Evolutionary conservation across 2,888 invertebrate genomes (phyloP), one percentile per base, ranked within the genome.

Genomic region (Ormyrus nitidulus): DNA sequence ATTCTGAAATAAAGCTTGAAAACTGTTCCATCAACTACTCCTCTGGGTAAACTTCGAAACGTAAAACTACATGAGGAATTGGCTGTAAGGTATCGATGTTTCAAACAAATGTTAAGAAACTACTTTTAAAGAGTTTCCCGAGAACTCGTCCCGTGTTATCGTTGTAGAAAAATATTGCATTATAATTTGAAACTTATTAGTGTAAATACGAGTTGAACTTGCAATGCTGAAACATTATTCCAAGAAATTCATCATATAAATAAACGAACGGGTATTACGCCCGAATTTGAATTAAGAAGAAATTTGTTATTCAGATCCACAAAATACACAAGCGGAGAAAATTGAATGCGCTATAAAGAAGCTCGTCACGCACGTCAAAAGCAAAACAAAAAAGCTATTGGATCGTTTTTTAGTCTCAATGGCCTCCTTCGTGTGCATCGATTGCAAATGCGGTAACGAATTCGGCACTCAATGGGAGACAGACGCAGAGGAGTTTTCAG

Each of bases 1-100:
- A 74, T 74, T 58, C 64, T 62, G 74, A 70, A 70, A 75, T 79
- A 75, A 74, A 74, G 70, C 73, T 69, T 65, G 74, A 61, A 74
- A 70, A 75, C 48, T 59, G 58, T 13, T 64, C 62, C 69, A 79
- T 75, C 73, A 75, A 79, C 56, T 59, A 53, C 58, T 75, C 69
- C 69, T 79, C 69, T 69, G 64, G 58, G 79, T 69, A 74, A 74
- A 79, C 69, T 74, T 74, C 11, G 69, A 64, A 69, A 79, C 64
- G 58, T 79, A 79, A 79, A 74, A 74, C 79, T 68, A 59, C 56
- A 79, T 62, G 69, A 74, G 74, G 69, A 73, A 79, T 74, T 71
- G 73, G 61, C 13, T 44, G 34, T 34, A 34, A 34, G n/a, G 59
- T 79, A 79, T 79, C 79, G 69, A 74, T 74, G 62, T 62, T 69